Conservation (phyloP, 1,140 invertebrate species). For the Zophobas morio region DNA sequence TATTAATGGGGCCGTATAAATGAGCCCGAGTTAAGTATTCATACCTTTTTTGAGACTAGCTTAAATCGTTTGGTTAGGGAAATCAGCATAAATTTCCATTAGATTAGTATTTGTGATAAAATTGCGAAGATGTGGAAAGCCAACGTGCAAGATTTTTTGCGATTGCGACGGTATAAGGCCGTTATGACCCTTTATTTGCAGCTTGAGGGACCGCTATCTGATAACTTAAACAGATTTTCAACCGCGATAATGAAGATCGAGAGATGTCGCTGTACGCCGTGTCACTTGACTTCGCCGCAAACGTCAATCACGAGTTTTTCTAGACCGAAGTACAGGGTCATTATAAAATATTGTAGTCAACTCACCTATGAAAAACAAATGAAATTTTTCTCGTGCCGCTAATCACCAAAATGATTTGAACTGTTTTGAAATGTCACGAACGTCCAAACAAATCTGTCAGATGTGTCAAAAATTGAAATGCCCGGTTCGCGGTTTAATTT, state of each 20-base stretch:
- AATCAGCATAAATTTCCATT: conserved; percentile 35
- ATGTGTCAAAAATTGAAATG: too few relatives aligned
- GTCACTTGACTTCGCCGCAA: too few relatives aligned
- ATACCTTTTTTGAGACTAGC: conserved; percentile 6
- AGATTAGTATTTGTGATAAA: conserved; percentile 32
- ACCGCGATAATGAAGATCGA: background rate
- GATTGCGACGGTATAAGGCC: conserved; percentile 1
- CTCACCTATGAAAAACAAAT: background rate
- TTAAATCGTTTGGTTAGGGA: background rate
- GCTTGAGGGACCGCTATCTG: conserved; percentile 5
- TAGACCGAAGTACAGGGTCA: background rate
- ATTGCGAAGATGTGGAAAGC: conserved; percentile 30
- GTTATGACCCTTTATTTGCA: background rate
- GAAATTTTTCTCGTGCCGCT: too few relatives aligned
- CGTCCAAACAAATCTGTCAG: too few relatives aligned
- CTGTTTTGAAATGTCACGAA: too few relatives aligned
- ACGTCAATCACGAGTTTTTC: background rate
- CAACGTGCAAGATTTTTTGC: conserved; percentile 26
- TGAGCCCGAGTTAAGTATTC: conserved; percentile 2
- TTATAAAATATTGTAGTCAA: background rate
- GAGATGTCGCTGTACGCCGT: background rate
- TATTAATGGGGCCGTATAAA: conserved; percentile 9
- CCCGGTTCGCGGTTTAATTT: too few relatives aligned
- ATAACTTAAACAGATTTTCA: conserved; percentile 24
- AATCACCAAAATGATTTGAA: too few relatives aligned